Conservation (phyloP, 2,113 vertebrate species). For the Actinemys pallida region DNA sequence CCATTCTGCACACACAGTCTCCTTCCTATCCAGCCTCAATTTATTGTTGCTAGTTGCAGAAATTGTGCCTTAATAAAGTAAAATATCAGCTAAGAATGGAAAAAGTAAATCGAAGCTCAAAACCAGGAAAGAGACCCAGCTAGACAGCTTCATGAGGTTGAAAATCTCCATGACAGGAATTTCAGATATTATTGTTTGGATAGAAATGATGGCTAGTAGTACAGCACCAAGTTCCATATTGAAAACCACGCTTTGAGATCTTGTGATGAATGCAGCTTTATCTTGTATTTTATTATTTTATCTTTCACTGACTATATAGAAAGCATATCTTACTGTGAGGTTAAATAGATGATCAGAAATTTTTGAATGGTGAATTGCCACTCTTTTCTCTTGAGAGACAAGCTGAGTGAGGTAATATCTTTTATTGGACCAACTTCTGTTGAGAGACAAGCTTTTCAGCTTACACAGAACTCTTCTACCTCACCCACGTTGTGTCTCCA, state of each 20-base stretch:
- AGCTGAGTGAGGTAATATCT: background rate
- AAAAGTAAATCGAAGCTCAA: background rate
- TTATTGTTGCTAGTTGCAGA: background rate
- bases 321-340: background rate
- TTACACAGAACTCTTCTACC: background rate
- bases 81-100: background rate
- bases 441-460: background rate
- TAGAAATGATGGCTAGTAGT: background rate
- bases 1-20: background rate
- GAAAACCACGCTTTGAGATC: background rate
- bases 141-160: background rate
- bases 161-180: background rate
- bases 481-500: background rate
- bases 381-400: background rate
- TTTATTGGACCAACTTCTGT: background rate
- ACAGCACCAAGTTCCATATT: background rate
- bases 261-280: background rate
- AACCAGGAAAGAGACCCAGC: background rate
- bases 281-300: background rate
- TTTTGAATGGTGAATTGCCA: background rate
- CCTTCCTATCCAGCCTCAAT: background rate
- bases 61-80: background rate
- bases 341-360: constrained; percentile 15
- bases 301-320: background rate
- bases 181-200: background rate